Evolutionary conservation across 2,113 vertebrate species (phyloP).

Genomic region (Choloepus hoffmanni): DNA sequence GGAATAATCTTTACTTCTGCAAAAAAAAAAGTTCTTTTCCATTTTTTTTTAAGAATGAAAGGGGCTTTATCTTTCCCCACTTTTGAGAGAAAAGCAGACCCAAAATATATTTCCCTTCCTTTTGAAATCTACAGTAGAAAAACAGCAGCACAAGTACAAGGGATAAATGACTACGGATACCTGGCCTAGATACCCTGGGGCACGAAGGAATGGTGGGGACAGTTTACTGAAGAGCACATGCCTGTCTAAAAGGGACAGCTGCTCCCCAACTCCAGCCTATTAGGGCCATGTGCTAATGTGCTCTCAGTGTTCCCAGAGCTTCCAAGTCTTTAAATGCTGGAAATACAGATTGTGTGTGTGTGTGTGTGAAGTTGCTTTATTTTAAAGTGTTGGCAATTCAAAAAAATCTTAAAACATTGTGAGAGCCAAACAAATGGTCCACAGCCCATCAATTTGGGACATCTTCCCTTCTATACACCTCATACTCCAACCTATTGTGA

Average conservation of each 20-base stretch:
- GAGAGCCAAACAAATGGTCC: neutral
- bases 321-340: neutral
- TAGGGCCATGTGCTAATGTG: neutral
- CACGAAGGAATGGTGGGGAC: neutral
- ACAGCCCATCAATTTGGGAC: neutral
- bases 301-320: neutral
- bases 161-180: neutral
- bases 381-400: slow-evolving; percentile 31
- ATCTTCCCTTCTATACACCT: neutral
- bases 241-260: neutral
- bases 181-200: neutral
- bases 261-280: neutral
- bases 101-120: neutral
- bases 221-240: neutral
- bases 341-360: too few species aligned
- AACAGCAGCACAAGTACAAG: neutral
- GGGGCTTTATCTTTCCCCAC: neutral
- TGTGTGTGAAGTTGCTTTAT: neutral
- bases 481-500: neutral
- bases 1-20: neutral
- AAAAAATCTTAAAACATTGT: neutral
- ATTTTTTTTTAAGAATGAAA: neutral
- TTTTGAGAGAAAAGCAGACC: slow-evolving; percentile 13
- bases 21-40: neutral
- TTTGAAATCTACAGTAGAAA: slow-evolving; percentile 24